These are phyloP conservation scores for Ectemnius lituratus DNA, from an alignment of 2,888 invertebrate species.

Conservation along the genomic window DNA sequence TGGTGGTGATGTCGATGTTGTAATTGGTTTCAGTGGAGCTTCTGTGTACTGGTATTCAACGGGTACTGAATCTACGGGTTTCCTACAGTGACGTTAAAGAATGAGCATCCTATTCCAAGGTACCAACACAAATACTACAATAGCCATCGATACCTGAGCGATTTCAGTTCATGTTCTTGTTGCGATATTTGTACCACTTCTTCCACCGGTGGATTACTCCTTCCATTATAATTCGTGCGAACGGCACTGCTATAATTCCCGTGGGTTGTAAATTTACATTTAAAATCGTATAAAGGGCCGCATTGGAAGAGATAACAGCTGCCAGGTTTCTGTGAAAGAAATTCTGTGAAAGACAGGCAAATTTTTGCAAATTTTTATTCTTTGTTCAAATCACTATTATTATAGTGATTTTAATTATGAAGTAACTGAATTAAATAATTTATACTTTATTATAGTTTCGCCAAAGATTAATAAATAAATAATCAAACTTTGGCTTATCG, in stretches of 20 bases:
- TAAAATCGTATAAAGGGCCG: conserved; percentile 93
- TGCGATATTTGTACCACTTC: conserved; percentile 86
- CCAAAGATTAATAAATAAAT: too few species aligned
- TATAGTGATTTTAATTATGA: too few species aligned
- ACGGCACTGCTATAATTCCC: conserved; percentile 93
- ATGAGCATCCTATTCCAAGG: not conserved
- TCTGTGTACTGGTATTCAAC: conserved; percentile 67
- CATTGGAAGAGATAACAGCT: conserved; percentile 96
- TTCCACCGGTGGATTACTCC: conserved; percentile 80
- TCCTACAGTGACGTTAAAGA: conserved; percentile 50
- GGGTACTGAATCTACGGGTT: conserved; percentile 57
- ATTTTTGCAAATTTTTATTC: too few species aligned
- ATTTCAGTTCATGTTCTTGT: conserved; percentile 86
- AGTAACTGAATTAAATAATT: too few species aligned
- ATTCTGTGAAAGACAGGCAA: too few species aligned
- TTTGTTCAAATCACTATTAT: too few species aligned
- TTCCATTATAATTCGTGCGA: conserved; percentile 81
- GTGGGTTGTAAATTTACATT: conserved; percentile 94
- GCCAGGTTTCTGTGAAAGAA: conserved; percentile 83
- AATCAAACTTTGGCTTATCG: too few species aligned
- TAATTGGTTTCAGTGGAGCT: conserved; percentile 50
- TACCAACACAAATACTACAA: not conserved
- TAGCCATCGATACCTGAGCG: conserved; percentile 80
- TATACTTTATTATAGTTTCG: too few species aligned
- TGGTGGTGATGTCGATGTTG: conserved; percentile 63